These are phyloP conservation scores for Chromis chromis DNA, from an alignment of 2,797 vertebrate genomes.

Conservation along the genomic window DNA sequence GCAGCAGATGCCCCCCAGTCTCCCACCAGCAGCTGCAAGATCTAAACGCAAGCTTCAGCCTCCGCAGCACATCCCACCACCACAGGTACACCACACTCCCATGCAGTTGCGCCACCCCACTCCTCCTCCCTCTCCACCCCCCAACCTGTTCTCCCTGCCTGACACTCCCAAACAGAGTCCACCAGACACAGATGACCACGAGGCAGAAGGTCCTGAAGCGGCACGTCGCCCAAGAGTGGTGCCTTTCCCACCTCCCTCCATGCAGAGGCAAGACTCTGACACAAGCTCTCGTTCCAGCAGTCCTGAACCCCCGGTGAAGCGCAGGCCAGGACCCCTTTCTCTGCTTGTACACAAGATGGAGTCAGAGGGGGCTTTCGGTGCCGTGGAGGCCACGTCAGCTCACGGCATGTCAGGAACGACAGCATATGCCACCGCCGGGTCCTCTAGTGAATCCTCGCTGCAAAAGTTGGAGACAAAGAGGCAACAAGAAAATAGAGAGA, in stretches of 20 bases:
- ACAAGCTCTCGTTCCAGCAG: conserved; percentile 88
- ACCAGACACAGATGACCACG: conserved; percentile 80
- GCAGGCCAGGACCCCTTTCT: conserved; percentile 81
- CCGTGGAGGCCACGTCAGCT: conserved; percentile 35
- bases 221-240: conserved; percentile 33
- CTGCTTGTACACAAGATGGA: conserved; percentile 86
- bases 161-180: conserved; percentile 89
- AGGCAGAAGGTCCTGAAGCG: conserved; percentile 55
- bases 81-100: conserved; percentile 80
- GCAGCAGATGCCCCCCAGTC: conserved; percentile 63
- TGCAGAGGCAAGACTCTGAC: conserved; percentile 81
- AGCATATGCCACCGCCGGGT: conserved; percentile 35
- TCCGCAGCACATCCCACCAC: conserved; percentile 85
- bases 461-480: conserved; percentile 51
- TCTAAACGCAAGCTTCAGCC: conserved; percentile 86
- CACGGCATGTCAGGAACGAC: conserved; percentile 47
- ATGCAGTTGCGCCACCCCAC: conserved; percentile 84
- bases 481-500: conserved; percentile 43
- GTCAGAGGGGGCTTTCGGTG: conserved; percentile 77
- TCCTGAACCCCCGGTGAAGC: conserved; percentile 84
- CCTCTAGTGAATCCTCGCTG: conserved; percentile 49
- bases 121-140: conserved; percentile 86
- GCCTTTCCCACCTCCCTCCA: conserved; percentile 54
- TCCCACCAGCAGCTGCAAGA: conserved; percentile 57
- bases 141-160: conserved; percentile 84